Base-by-base conservation (phyloP, 2,888 invertebrate species). In the Congeria kusceri region DNA sequence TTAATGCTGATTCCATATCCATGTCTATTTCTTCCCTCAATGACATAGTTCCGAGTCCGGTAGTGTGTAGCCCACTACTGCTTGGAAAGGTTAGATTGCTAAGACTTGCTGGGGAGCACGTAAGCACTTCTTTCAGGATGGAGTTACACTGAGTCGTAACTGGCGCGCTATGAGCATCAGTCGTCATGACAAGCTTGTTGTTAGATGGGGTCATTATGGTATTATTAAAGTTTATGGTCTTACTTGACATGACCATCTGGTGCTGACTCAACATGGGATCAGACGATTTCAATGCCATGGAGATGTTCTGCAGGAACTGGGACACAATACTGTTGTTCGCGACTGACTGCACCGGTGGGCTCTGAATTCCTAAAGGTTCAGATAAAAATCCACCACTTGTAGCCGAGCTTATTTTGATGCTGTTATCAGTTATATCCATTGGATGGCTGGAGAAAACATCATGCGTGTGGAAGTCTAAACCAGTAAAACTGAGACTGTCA, bases 241-340 rank as follows among this genome's bases (percentile, higher is more conserved):
- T 29, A 27, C 49, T 67, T 15, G 71, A 58, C 13, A 44, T 28
- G 15, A 49, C 59, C 23, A 56, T n/a, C 39, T 56, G 39, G 18
- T 59, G 47, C 11, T 25, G 64, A 25, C 56, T 49, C 18, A 67
- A 67, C 65, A 72, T 71, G 7, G 71, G 72, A 39, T 72, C 72
- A 5, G 71, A 67, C 18, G 61, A 39, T 46, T 72, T 66, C 27
- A 73, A 64, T n/a, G 69, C 68, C 64, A 65, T 68, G 46, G 73
- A 74, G 25, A 79, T 69, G 39, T 79, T 79, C 46, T 74, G 72
- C 13, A 79, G 58, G 47, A 79, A 79, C 63, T 79, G 74, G 15
- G 79, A 70, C 13, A 79, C 74, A 70, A 79, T 65, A 70, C 63
- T 79, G 20, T 59, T 64, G 13, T 69, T 62, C 13, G 53, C 9